phyloP scores from a whole-genome alignment of 2,797 vertebrate genomes.

The Atherinosoma microstoma region DNA sequence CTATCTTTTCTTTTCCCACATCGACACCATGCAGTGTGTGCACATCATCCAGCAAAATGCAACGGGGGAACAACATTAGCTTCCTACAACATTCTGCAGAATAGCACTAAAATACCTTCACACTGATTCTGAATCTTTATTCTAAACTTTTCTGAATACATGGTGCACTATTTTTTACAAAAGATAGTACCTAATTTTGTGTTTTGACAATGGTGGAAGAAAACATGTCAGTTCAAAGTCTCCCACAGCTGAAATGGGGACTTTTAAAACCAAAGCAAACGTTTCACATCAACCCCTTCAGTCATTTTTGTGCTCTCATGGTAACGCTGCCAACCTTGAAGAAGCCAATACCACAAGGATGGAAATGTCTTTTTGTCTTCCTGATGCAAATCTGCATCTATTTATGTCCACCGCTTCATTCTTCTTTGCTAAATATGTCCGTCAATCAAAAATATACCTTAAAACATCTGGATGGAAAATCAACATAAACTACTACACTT shows the following conservation, averaged over 20 bases:
- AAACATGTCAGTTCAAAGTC: neutral
- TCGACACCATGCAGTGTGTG: no score
- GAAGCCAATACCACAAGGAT: neutral
- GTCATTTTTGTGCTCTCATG: no score
- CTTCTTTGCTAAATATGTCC: neutral
- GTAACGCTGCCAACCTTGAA: no score
- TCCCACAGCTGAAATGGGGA: neutral
- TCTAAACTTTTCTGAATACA: neutral
- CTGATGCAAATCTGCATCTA: neutral
- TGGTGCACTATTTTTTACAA: neutral
- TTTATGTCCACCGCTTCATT: slow-evolving; percentile 3
- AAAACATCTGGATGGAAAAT: slow-evolving; percentile 33
- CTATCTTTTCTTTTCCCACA: no score
- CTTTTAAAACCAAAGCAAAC: neutral
- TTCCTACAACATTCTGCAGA: neutral
- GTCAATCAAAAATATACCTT: neutral
- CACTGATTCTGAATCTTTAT: neutral
- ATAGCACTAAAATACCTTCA: neutral
- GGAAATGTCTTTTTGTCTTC: neutral
- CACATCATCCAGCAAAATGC: neutral
- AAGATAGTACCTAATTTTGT: neutral
- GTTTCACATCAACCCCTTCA: neutral
- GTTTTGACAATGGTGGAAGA: neutral
- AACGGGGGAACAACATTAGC: neutral
- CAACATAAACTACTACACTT: slow-evolving; percentile 22